These are phyloP conservation scores for Alosa sapidissima DNA, from an alignment of 2,797 vertebrate genomes.

Conservation along the genomic window DNA sequence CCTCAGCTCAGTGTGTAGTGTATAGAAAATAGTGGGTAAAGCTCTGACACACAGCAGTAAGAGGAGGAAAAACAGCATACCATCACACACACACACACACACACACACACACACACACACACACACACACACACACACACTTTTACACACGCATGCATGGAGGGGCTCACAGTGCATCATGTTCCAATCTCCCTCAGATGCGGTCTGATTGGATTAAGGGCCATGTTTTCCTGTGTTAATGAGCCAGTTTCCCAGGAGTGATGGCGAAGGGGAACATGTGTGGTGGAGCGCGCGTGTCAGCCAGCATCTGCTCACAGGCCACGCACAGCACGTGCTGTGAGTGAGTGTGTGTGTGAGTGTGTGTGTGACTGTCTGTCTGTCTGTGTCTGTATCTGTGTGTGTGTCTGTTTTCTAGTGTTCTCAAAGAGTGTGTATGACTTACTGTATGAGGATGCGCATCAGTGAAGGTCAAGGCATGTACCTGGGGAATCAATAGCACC, in stretches of 20 bases:
- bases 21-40: neutral
- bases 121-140: neutral
- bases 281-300: slow-evolving; percentile 8
- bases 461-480: neutral
- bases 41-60: neutral
- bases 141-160: neutral
- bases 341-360: neutral
- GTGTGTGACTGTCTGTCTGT: neutral
- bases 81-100: neutral
- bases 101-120: slow-evolving; percentile 11
- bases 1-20: too few species aligned
- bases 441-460: too few species aligned
- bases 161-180: slow-evolving; percentile 22
- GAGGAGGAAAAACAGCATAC: neutral
- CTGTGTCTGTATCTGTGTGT: neutral
- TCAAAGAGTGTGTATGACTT: too few species aligned
- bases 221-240: slow-evolving; percentile 17
- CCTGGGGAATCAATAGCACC: neutral
- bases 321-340: neutral
- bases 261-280: slow-evolving; percentile 20
- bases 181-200: slow-evolving; percentile 17
- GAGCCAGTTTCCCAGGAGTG: neutral
- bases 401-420: neutral
- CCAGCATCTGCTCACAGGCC: neutral
- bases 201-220: slow-evolving; percentile 34